A percentile compares a stretch with the other conserved stretches of the same genome.
Evolutionary conservation across 2,797 vertebrate genomes (phyloP).

Genomic region (Acropternis orthonyx): DNA sequence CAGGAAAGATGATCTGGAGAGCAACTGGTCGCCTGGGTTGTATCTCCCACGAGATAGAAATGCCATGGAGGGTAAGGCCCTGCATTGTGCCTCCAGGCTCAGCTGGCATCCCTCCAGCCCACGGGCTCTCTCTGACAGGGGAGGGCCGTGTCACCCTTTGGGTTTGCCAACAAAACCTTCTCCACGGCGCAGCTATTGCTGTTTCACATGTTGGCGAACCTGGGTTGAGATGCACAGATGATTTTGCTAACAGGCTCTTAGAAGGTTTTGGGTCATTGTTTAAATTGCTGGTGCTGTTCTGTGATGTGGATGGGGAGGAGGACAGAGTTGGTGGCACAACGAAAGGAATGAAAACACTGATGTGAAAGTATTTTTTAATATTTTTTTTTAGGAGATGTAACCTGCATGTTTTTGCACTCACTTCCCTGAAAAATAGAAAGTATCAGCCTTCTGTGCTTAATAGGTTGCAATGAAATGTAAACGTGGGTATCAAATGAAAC

Average conservation of each 20-base stretch:
- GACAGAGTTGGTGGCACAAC: neutral
- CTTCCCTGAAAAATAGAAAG: neutral
- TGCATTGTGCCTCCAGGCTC: rapidly evolving
- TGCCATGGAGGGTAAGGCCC: neutral
- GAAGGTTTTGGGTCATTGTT: neutral
- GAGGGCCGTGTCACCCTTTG: neutral
- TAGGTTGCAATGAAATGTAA: neutral
- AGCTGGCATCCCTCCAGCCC: neutral
- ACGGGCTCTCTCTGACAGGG: rapidly evolving
- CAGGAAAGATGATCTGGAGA: conserved; percentile 13
- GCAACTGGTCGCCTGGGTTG: neutral
- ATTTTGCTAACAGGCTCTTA: neutral
- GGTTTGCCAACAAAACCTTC: neutral
- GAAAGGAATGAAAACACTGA: neutral
- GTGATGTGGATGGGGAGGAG: neutral
- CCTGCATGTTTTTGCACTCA: neutral
- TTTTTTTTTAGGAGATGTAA: neutral
- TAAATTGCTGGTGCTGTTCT: neutral
- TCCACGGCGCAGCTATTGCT: rapidly evolving
- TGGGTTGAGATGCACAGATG: neutral
- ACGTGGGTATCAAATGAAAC: neutral
- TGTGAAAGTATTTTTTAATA: neutral
- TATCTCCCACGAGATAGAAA: neutral
- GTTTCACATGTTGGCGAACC: neutral
- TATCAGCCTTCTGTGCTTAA: neutral